Base-by-base conservation (phyloP, 2,888 invertebrate species). In the Eubasilissa splendida region DNA sequence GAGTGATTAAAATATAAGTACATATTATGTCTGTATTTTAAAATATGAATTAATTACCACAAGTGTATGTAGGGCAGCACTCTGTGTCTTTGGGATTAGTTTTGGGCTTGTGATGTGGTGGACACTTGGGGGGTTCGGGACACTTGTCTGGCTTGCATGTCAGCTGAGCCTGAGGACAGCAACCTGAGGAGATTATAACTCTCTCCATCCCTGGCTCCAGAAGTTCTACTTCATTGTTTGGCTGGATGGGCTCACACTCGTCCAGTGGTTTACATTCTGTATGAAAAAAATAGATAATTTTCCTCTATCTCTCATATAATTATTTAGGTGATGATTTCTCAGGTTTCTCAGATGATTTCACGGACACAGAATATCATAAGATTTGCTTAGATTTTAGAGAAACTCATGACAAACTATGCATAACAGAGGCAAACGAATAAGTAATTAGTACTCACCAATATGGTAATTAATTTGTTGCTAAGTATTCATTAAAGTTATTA, bases 181-280 rank as follows among this genome's bases (percentile, higher is more conserved):
- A 96, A 0, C 95, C 95, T 31, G 90, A 89, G 1, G 89, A 89
- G 83, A 93, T 91, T n/a, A 91, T 86, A 1, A 89, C 86, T 53
- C 91, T 88, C 82, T 91, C 90, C 88, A 93, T 93, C 22, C 96
- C 96, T 0, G 92, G 91, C 83, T 92, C 91, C 31, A 94, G 85
- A 52, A 90, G 86, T 73, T 89, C 88, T 14, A 90, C 87, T 76
- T 90, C 91, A 83, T 85, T 88, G 82, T 87, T 87, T 2, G 86
- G 85, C 0, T 88, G 87, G 1, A 92, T 85, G 0, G 87, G 86
- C 7, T 92, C 92, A 85, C 96, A 96, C 83, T 96, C 93, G 65
- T 93, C 92, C 4, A 89, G 87, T 0, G 95, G 95, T 85, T 93
- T 93, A 86, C 96, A 96, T 88, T 95, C 95, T 95, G 84, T 52